Conservation (phyloP, 2,797 vertebrate genomes). For the Sebastes steindachneri region DNA sequence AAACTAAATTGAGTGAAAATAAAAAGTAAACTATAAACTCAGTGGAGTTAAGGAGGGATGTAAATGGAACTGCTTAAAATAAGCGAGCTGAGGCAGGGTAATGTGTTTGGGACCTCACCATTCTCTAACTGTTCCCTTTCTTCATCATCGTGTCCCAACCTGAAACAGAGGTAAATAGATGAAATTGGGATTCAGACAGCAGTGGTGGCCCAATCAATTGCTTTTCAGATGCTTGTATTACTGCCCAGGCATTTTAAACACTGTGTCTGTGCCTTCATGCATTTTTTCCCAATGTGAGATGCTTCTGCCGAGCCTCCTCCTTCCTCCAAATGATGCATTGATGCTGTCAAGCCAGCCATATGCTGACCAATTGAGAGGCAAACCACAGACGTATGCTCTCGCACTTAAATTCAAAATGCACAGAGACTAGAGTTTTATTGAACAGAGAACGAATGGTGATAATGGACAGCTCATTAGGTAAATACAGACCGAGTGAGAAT, state of each 20-base stretch:
- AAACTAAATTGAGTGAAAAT: background rate
- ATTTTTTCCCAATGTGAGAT: constrained; percentile 21
- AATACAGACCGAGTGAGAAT: constrained; percentile 33
- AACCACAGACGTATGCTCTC: constrained; percentile 34
- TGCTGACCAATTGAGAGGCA: constrained; percentile 51
- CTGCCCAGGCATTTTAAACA: constrained; percentile 61
- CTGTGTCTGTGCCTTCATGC: constrained; percentile 15
- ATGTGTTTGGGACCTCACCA: constrained; percentile 41
- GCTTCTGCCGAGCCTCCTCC: constrained; percentile 2
- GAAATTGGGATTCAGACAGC: constrained; percentile 53
- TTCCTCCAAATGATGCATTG: constrained; percentile 55
- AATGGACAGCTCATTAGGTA: constrained; percentile 51
- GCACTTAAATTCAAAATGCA: constrained; percentile 45
- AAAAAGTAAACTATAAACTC: background rate
- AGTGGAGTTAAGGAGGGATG: background rate
- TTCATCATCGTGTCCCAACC: constrained; percentile 32
- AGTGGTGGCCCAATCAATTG: constrained; percentile 58
- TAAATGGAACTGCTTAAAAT: constrained; percentile 37
- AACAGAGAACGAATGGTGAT: constrained; percentile 42
- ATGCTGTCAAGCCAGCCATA: constrained; percentile 55
- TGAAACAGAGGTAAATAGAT: constrained; percentile 59
- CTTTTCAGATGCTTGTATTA: constrained; percentile 48
- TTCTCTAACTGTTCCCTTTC: constrained; percentile 39
- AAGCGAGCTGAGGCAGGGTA: constrained; percentile 12
- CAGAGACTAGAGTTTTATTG: constrained; percentile 27